Conservation (phyloP, 92 coral and sea anemone species). For the Umimayanthus kanabou region DNA sequence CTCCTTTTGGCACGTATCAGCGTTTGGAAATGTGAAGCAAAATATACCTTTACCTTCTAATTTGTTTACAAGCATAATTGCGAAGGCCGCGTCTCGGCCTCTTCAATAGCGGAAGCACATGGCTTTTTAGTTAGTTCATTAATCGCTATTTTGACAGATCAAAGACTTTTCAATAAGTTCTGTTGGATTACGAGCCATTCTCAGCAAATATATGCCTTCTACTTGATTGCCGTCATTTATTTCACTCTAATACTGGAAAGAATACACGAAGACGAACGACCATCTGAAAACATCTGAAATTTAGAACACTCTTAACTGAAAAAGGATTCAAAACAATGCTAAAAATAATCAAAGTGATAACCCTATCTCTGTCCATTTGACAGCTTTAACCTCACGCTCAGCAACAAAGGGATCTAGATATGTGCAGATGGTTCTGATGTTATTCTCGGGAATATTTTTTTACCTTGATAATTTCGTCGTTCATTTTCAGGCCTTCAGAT, state of each 20-base stretch:
- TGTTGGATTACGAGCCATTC: constrained; percentile 72
- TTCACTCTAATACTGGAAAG: background rate
- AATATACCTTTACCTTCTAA: constrained; percentile 56
- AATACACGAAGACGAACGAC: background rate
- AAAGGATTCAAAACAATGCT: constrained; percentile 7
- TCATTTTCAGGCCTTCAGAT: constrained; percentile 76
- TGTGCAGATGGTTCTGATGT: constrained; percentile 24
- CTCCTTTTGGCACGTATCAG: constrained; percentile 16
- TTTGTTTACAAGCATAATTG: constrained; percentile 87
- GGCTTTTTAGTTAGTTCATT: constrained; percentile 85
- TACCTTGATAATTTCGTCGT: constrained; percentile 93
- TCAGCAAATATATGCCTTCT: constrained; percentile 58
- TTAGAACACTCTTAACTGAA: constrained; percentile 16
- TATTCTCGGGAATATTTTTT: constrained; percentile 13
- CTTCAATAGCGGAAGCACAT: constrained; percentile 72
- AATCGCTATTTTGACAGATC: constrained; percentile 81
- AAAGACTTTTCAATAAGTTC: constrained; percentile 69
- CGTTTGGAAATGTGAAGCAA: constrained; percentile 35
- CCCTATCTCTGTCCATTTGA: constrained; percentile 17
- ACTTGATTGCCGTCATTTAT: background rate
- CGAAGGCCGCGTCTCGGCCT: constrained; percentile 53
- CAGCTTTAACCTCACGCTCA: constrained; percentile 34
- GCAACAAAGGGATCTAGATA: constrained; percentile 29
- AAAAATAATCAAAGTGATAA: constrained; percentile 14
- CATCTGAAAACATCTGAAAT: background rate